Percentiles rank a stretch among this genome's conserved stretches.
Conservation (phyloP, 2,888 invertebrate species). For the Zygogramma bicolorata region DNA sequence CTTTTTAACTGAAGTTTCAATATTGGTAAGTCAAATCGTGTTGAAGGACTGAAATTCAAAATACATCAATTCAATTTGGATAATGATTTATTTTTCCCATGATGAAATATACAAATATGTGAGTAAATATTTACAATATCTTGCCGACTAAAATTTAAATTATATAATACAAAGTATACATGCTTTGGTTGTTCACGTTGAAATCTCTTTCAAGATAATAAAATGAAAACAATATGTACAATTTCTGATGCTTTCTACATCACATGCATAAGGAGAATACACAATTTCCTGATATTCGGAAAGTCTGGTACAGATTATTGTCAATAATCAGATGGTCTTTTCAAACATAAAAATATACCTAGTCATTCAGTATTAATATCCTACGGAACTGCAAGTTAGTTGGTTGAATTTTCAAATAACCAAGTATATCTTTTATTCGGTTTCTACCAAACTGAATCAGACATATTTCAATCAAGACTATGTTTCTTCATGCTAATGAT, state of each 20-base stretch:
- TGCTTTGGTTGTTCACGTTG: conserved; percentile 60
- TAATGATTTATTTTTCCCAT: conserved; percentile 54
- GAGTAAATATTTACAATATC: conserved; percentile 50
- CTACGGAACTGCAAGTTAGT: too few species aligned
- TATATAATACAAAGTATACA: conserved; percentile 64
- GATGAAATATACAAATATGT: conserved; percentile 44
- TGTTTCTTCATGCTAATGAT: too few species aligned
- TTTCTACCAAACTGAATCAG: too few species aligned
- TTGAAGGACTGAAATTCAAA: neutral
- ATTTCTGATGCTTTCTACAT: neutral
- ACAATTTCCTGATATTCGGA: neutral
- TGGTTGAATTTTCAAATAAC: too few species aligned
- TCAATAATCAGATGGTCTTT: neutral
- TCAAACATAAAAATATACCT: too few species aligned
- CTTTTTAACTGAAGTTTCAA: neutral
- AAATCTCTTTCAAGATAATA: conserved; percentile 33
- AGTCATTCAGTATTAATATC: too few species aligned
- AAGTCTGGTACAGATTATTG: neutral
- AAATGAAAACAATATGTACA: conserved; percentile 21
- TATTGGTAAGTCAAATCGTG: neutral
- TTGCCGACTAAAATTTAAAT: conserved; percentile 49
- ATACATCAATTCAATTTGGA: conserved; percentile 39
- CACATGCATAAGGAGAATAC: neutral
- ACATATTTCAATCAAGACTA: too few species aligned
- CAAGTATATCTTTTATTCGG: too few species aligned